Percentiles rank a stretch among this genome's conserved stretches.
phyloP scores from a whole-genome alignment of 2,797 vertebrate genomes.

The Pseudochirops corinnae region DNA sequence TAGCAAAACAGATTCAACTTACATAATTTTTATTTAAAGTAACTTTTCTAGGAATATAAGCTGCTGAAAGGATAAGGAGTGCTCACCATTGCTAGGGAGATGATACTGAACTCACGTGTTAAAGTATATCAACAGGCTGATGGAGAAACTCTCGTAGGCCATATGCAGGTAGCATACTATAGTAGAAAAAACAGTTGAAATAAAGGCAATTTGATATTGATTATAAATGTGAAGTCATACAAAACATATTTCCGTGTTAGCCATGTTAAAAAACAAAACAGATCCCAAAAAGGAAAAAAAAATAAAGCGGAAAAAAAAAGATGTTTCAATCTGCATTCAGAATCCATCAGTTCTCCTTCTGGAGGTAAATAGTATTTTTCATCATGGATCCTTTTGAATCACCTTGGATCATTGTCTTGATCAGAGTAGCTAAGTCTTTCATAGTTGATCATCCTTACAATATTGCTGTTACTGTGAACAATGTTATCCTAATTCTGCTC shows the following conservation, averaged over 20 bases:
- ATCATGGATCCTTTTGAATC: background rate
- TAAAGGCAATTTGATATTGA: background rate
- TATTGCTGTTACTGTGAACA: background rate
- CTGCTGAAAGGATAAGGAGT: background rate
- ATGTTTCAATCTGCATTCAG: background rate
- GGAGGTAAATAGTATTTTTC: background rate
- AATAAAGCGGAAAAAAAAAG: background rate
- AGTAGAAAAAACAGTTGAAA: background rate
- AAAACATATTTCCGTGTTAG: background rate
- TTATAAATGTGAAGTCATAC: background rate
- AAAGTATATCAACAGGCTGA: background rate
- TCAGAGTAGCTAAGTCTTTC: background rate
- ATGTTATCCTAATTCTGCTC: background rate
- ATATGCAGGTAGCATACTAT: background rate
- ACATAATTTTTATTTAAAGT: background rate
- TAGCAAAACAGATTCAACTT: background rate
- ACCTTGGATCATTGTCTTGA: background rate
- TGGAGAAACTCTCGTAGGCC: background rate
- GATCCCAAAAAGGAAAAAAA: background rate
- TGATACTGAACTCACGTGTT: background rate
- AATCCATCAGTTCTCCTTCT: background rate
- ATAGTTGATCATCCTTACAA: background rate
- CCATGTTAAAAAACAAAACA: background rate
- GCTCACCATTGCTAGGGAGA: background rate
- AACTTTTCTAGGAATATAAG: background rate